Evolutionary conservation across 2,888 invertebrate genomes (phyloP), one percentile per base, ranked within the genome.

Genomic region (Taphrorychus bicolor): DNA sequence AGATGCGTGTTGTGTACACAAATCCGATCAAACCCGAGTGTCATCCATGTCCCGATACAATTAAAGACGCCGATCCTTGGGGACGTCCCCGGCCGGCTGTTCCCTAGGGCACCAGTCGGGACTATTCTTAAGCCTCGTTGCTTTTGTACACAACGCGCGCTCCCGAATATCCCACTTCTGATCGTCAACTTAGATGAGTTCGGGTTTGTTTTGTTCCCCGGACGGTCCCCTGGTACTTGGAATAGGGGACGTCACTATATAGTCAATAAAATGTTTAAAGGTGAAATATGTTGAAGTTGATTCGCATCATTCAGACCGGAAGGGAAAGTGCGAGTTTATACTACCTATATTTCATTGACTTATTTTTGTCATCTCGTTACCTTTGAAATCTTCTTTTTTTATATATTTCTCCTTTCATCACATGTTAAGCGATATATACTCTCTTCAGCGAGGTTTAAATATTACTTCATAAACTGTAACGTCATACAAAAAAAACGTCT

Each of bases 21-120:
- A 66, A 64, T 59, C 66, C 66, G 68, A 68, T 71, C 62, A 63
- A 62, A 60, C 62, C 56, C 65, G 54, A 67, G 67, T 63, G 63
- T 65, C 69, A 54, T 60, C 63, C 64, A 63, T 58, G 52, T 63
- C 63, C 69, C 72, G 71, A 72, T 73, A 72, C 73, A 73, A 73
- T 73, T 73, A 73, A 73, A 73, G 72, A 73, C 69, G 71, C 66
- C 58, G 48, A 40, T 70, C 72, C 72, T 71, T 14, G 14, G 68
- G 71, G 71, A 70, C 59, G 51, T 45, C 45, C 54, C 56, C 52
- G 60, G 57, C 65, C 64, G 64, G 54, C 49, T 53, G 14, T 21
- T 68, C 68, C 63, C 63, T 16, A 11, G 53, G 59, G 68, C 62
- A 49, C 21, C n/a, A 19, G 40, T 56, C 57, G 58, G 61, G 56